phyloP scores from a whole-genome alignment of 2,113 vertebrate species.

The Cisticola juncidis region DNA sequence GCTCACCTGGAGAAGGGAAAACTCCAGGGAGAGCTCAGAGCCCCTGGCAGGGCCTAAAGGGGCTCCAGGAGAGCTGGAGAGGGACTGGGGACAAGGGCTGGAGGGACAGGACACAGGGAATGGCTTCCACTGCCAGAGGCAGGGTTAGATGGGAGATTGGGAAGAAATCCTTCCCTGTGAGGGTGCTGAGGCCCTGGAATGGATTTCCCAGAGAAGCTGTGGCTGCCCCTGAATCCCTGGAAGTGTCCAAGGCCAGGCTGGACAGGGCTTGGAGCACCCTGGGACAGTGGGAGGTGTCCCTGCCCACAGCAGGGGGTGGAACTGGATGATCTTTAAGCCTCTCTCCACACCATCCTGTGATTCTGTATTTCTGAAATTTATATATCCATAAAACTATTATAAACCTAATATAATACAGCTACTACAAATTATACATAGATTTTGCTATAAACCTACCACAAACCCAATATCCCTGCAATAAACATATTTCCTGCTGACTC shows the following conservation, averaged over 20 bases:
- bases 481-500: no score
- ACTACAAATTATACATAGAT: no score
- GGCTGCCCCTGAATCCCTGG: background rate
- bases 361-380: background rate
- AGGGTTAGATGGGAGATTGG: rapidly evolving
- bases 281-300: rapidly evolving
- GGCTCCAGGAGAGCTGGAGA: background rate
- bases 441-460: no score
- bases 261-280: rapidly evolving
- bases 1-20: background rate
- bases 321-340: rapidly evolving
- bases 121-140: rapidly evolving
- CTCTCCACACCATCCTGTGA: background rate
- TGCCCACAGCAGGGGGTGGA: background rate
- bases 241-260: rapidly evolving
- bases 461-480: no score
- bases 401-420: no score
- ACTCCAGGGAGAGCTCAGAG: background rate
- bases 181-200: rapidly evolving
- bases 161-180: rapidly evolving
- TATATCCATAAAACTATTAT: background rate
- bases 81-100: rapidly evolving
- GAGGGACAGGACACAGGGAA: background rate
- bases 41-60: rapidly evolving
- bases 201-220: background rate